These are phyloP conservation scores for Dolichopus griseipennis DNA, from an alignment of 2,888 invertebrate genomes.

Conservation along the genomic window DNA sequence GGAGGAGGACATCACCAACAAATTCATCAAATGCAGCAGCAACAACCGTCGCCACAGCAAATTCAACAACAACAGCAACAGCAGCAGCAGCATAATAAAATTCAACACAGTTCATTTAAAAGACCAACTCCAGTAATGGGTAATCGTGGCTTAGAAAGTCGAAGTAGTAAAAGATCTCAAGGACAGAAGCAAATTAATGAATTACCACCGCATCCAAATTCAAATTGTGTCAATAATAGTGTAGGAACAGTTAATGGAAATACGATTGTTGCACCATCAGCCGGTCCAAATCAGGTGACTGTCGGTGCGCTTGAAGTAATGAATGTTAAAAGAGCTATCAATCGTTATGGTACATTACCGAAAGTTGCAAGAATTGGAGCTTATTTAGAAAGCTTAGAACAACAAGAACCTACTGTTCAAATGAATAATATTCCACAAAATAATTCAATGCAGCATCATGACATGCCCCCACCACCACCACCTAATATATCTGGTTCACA, in stretches of 20 bases:
- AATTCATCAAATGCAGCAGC: constrained; percentile 29
- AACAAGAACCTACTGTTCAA: constrained; percentile 50
- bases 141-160: constrained; percentile 51
- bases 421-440: neutral
- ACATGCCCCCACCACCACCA: constrained; percentile 25
- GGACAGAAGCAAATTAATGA: constrained; percentile 27
- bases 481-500: constrained; percentile 14
- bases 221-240: constrained; percentile 15
- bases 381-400: constrained; percentile 85
- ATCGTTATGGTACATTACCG: constrained; percentile 92
- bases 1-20: constrained; percentile 37
- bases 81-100: constrained; percentile 37
- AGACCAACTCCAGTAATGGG: constrained; percentile 52
- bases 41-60: constrained; percentile 35
- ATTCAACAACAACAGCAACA: constrained; percentile 34
- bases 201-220: constrained; percentile 10
- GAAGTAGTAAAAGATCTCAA: constrained; percentile 51
- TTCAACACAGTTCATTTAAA: constrained; percentile 48
- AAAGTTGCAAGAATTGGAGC: constrained; percentile 95
- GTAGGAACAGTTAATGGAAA: constrained; percentile 21
- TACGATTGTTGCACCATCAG: constrained; percentile 23
- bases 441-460: constrained; percentile 18
- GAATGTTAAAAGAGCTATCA: constrained; percentile 89
- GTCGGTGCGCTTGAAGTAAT: constrained; percentile 91
- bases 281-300: constrained; percentile 51